A percentile compares a stretch with the other conserved stretches of the same genome.
Evolutionary conservation across 1,140 invertebrate species (phyloP).

Genomic region (Oryzaephilus surinamensis): DNA sequence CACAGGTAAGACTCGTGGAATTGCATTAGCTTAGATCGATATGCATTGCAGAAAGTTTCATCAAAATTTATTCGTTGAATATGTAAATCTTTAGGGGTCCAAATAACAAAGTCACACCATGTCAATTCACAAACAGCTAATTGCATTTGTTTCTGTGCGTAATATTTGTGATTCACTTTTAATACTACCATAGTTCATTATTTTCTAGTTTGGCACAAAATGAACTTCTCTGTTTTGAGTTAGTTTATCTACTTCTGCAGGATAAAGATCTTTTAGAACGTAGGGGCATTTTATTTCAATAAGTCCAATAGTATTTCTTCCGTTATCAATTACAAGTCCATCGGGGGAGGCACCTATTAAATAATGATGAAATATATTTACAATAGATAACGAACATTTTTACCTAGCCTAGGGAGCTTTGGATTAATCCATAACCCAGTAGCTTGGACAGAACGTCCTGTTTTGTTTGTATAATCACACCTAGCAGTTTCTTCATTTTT

Average conservation of each 20-base stretch:
- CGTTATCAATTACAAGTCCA: not conserved
- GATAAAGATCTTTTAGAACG: constrained; percentile 11
- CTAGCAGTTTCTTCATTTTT: not conserved
- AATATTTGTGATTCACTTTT: constrained; percentile 13
- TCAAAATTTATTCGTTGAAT: constrained; percentile 12
- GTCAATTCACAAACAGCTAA: constrained; percentile 12
- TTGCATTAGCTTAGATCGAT: constrained; percentile 3
- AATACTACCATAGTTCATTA: constrained; percentile 7
- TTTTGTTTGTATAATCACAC: not conserved
- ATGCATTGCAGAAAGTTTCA: constrained; percentile 8
- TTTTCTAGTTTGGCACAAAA: constrained; percentile 16
- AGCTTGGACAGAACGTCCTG: not conserved
- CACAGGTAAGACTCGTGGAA: constrained; percentile 16
- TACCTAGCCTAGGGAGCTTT: not conserved
- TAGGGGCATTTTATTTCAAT: constrained; percentile 15
- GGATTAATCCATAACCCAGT: not conserved
- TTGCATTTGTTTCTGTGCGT: constrained; percentile 12
- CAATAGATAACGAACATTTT: too few species aligned
- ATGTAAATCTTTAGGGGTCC: constrained; percentile 14
- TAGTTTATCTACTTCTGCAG: constrained; percentile 11
- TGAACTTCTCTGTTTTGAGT: constrained; percentile 11
- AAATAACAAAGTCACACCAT: constrained; percentile 21
- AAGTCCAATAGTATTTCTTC: not conserved
- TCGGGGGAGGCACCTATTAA: not conserved
- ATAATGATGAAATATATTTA: too few species aligned